These are phyloP conservation scores for Ochropleura plecta DNA, from an alignment of 2,888 invertebrate species.

Conservation along the genomic window DNA sequence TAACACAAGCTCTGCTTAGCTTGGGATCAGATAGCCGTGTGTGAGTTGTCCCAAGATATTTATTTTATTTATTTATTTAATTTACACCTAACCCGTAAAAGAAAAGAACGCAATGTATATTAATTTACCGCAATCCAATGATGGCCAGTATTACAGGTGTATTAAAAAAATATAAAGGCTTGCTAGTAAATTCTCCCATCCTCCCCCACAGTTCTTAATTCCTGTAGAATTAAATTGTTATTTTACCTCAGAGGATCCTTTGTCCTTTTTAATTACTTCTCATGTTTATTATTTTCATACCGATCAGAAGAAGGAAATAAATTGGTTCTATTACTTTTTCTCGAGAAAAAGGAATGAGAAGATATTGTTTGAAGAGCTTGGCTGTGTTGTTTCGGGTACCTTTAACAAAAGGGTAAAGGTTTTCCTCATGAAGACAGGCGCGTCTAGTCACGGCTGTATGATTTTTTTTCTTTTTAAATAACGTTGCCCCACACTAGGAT, in stretches of 20 bases:
- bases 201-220: conserved; percentile 13
- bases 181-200: conserved; percentile 34
- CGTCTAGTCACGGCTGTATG: too few relatives aligned
- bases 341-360: conserved; percentile 10
- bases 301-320: conserved; percentile 37
- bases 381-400: not conserved
- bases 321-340: conserved; percentile 36
- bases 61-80: too few relatives aligned
- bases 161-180: conserved; percentile 43
- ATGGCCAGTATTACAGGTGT: conserved; percentile 20
- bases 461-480: too few relatives aligned
- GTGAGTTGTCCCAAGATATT: too few relatives aligned
- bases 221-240: conserved; percentile 47
- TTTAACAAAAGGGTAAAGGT: not conserved
- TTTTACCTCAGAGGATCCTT: conserved; percentile 50
- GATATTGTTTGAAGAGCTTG: conserved; percentile 33
- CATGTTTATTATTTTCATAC: conserved; percentile 57
- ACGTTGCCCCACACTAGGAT: too few relatives aligned
- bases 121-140: conserved; percentile 49
- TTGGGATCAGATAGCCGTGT: too few relatives aligned
- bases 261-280: conserved; percentile 53
- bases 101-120: not conserved
- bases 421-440: not conserved
- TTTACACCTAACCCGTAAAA: not conserved
- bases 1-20: too few relatives aligned